These are phyloP conservation scores for Hyposoter dolosus DNA, from an alignment of 2,888 invertebrate genomes.

Conservation along the genomic window DNA sequence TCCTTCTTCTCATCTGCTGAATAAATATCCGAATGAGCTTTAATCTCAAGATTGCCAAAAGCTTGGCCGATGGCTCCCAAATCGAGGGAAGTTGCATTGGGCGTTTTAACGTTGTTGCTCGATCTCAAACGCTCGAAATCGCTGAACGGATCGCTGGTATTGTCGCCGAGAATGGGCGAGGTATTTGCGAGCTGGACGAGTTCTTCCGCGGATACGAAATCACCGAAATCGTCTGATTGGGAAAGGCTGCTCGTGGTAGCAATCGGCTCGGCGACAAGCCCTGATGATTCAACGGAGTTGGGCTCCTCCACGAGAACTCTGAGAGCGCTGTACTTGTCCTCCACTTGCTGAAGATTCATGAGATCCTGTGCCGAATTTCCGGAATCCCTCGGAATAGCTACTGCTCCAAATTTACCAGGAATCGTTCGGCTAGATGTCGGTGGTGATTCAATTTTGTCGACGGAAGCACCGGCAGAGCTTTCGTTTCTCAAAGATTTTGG, in stretches of 20 bases:
- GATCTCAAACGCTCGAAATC: constrained; percentile 77
- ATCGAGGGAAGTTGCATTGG: constrained; percentile 24
- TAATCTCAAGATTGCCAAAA: constrained; percentile 79
- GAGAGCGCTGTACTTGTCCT: constrained; percentile 85
- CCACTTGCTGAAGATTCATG: constrained; percentile 81
- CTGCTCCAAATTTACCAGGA: constrained; percentile 58
- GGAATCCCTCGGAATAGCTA: not conserved
- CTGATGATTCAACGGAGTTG: constrained; percentile 39
- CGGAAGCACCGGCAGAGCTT: not conserved
- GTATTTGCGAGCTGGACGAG: constrained; percentile 61
- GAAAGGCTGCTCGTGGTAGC: constrained; percentile 67
- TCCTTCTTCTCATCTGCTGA: constrained; percentile 76
- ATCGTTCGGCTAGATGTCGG: constrained; percentile 17
- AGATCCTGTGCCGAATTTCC: constrained; percentile 77
- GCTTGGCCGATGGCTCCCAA: constrained; percentile 76
- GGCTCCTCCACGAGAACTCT: constrained; percentile 82
- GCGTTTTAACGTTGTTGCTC: constrained; percentile 69
- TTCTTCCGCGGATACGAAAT: constrained; percentile 84
- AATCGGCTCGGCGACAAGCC: constrained; percentile 62
- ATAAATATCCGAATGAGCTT: constrained; percentile 72
- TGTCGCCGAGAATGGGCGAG: constrained; percentile 45
- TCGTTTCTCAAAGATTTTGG: constrained; percentile 69
- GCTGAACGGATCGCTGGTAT: constrained; percentile 76
- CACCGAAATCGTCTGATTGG: constrained; percentile 84
- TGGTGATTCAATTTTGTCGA: constrained; percentile 61